Percentiles rank a stretch among this genome's conserved stretches.
Evolutionary conservation across 2,888 invertebrate genomes (phyloP).

Genomic region (Pimpla rufipes): DNA sequence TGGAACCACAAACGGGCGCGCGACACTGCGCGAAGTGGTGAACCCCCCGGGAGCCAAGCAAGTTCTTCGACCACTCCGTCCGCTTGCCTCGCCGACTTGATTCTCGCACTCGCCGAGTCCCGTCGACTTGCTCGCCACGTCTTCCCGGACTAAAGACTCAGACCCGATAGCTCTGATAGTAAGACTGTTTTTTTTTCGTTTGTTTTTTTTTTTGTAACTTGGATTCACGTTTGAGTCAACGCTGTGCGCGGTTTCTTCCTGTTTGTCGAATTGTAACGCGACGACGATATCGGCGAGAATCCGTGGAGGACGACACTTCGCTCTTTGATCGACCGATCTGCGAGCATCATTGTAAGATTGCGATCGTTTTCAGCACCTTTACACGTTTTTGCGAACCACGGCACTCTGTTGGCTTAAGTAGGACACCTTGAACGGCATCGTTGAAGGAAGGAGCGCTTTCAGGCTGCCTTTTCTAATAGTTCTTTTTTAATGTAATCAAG

Average conservation of each 20-base stretch:
- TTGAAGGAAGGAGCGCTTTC: no score
- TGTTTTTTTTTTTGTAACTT: background rate
- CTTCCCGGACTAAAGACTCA: constrained; percentile 18
- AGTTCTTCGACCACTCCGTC: constrained; percentile 16
- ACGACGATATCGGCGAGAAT: background rate
- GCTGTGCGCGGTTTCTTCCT: constrained; percentile 28
- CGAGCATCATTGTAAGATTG: constrained; percentile 19
- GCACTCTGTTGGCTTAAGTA: background rate
- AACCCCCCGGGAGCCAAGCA: constrained; percentile 62
- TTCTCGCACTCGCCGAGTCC: background rate
- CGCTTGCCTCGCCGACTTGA: background rate
- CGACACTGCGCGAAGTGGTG: constrained; percentile 79
- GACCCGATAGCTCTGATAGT: background rate
- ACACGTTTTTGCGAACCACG: background rate
- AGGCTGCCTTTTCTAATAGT: no score
- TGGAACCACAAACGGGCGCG: constrained; percentile 81
- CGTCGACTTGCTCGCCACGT: background rate
- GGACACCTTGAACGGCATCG: background rate
- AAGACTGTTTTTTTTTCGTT: background rate
- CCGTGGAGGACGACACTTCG: background rate
- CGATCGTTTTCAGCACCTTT: constrained; percentile 7
- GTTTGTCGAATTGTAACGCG: background rate
- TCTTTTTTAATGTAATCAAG: no score
- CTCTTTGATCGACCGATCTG: constrained; percentile 1
- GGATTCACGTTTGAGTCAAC: background rate